These are phyloP conservation scores for Lontra canadensis DNA, from an alignment of 2,113 vertebrate species.

Conservation along the genomic window DNA sequence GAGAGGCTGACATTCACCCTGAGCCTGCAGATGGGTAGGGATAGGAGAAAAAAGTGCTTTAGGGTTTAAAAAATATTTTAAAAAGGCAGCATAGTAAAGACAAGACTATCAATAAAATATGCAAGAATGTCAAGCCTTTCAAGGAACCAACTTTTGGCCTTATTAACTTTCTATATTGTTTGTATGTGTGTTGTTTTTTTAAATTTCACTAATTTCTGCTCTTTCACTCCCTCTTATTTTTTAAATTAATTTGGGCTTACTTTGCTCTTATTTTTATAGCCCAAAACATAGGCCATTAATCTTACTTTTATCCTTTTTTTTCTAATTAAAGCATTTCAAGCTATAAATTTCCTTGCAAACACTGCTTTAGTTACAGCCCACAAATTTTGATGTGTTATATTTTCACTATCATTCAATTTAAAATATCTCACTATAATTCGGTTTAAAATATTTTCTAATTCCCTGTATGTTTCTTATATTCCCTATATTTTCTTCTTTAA, in stretches of 20 bases:
- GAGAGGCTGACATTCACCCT: neutral
- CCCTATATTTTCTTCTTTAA: neutral
- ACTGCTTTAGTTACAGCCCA: neutral
- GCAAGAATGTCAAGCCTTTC: neutral
- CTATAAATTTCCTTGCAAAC: neutral
- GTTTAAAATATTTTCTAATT: neutral
- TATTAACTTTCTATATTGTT: neutral
- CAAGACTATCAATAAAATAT: neutral
- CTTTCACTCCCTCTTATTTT: neutral
- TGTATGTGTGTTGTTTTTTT: neutral
- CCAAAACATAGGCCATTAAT: neutral
- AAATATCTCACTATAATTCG: neutral
- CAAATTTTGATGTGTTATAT: neutral
- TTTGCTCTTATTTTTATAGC: neutral
- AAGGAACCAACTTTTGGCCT: neutral
- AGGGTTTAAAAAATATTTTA: neutral
- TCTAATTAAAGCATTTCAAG: neutral
- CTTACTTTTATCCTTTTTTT: neutral
- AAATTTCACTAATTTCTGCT: neutral
- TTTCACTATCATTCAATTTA: neutral
- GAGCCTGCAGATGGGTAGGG: neutral
- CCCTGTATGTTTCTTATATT: neutral
- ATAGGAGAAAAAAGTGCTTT: neutral
- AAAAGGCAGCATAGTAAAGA: neutral
- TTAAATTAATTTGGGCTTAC: neutral